Evolutionary conservation across 2,888 invertebrate genomes (phyloP).

Genomic region (Lasioglossum vierecki): DNA sequence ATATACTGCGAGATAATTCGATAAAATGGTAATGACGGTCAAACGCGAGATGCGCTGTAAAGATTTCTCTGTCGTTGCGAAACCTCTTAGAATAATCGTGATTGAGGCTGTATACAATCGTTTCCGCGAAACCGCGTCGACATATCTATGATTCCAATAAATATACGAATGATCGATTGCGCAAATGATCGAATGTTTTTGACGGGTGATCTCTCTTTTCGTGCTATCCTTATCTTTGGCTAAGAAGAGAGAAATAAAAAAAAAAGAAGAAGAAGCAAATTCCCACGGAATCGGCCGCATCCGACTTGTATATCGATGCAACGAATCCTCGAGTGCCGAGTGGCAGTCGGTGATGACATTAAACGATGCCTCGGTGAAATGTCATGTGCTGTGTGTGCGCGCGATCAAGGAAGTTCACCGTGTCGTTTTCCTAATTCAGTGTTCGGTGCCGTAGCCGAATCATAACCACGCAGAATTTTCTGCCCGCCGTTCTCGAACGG

Average conservation of each 20-base stretch:
- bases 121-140: constrained; percentile 29
- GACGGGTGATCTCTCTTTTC: constrained; percentile 20
- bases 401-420: constrained; percentile 41
- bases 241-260: not conserved
- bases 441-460: constrained; percentile 31
- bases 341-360: constrained; percentile 53
- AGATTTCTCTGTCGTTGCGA: constrained; percentile 29
- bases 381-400: constrained; percentile 55
- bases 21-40: not conserved
- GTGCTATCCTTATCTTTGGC: not conserved
- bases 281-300: not conserved
- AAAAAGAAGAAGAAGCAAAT: not conserved
- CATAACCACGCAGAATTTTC: constrained; percentile 39
- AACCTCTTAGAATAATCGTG: constrained; percentile 35
- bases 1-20: not conserved
- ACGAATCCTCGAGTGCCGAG: constrained; percentile 54
- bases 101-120: constrained; percentile 13
- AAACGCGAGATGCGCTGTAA: not conserved
- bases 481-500: constrained; percentile 11
- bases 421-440: constrained; percentile 48
- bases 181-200: constrained; percentile 28
- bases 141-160: constrained; percentile 33
- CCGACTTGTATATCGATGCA: constrained; percentile 34
- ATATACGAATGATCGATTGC: constrained; percentile 37
- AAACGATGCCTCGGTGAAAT: constrained; percentile 61